Base-by-base conservation (phyloP, 1,140 invertebrate genomes). In the Apis laboriosa region DNA sequence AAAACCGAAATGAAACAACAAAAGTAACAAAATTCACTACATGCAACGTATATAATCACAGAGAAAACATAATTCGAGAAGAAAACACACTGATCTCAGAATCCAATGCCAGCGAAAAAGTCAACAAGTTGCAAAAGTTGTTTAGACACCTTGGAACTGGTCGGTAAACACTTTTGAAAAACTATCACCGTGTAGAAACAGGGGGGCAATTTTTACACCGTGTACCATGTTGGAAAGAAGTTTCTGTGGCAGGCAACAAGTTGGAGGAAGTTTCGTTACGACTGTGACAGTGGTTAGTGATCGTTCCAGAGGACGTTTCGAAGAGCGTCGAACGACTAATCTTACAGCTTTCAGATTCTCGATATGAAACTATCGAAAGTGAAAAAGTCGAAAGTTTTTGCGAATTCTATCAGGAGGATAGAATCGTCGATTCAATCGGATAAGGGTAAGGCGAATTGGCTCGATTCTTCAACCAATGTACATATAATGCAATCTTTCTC, bases 51-150 rank as follows among this genome's bases (percentile, higher is more conserved):
- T 13, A 28, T 1, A 28, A 13, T 0, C 8, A 17, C 5, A 13
- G 0, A 64, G 17, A 28, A 74, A 49, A 49, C 21, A 19, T n/a
- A n/a, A 51, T 15, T 55, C 28, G 55, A 24, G 11, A 21, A 12
- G 28, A 28, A 53, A 24, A n/a, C 5, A 24, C n/a, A 28, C 12
- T 43, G 49, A 76, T 77, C 77, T 74, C 49, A 71, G 56, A 68
- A 84, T 49, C 51, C 72, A 70, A 83, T 83, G 24, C 43, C 34
- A 58, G 55, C n/a, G 19, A 15, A n/a, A 49, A 85, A 85, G 80
- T 85, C 78, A 92, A 92, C 91, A 92, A 92, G 91, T 93, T 89
- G 85, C 80, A 83, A 89, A 91, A 93, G 91, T 93, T 88, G 83
- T 88, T 88, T 85, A 84, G 79, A 77, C 71, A 79, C 56, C 67